Evolutionary conservation across 2,113 vertebrate species (phyloP).

Genomic region (Spizaetus ornatus): DNA sequence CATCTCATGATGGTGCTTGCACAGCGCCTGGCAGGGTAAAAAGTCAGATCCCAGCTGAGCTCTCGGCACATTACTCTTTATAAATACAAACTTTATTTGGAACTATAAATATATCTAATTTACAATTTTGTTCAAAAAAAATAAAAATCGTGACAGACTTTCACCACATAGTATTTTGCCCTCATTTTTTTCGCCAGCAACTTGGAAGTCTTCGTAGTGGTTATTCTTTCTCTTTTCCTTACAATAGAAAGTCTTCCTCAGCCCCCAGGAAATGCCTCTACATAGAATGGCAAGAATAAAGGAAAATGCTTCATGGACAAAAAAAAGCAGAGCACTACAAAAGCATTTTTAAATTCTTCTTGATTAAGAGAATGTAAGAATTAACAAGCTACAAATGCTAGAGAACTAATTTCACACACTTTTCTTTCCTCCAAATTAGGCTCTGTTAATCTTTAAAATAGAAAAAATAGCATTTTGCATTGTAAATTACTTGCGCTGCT

Average conservation of each 20-base stretch:
- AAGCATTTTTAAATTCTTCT: neutral
- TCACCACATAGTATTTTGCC: neutral
- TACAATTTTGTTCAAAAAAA: neutral
- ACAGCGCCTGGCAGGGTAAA: neutral
- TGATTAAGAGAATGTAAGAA: neutral
- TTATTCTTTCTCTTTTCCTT: neutral
- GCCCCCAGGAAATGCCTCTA: neutral
- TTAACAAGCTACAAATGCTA: neutral
- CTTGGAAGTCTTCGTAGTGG: neutral
- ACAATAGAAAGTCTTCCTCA: neutral
- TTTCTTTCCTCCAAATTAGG: neutral
- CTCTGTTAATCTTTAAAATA: neutral
- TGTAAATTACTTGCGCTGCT: conserved; percentile 9
- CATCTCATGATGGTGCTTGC: neutral
- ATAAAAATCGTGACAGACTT: neutral
- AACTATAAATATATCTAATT: neutral
- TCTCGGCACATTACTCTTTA: fast-evolving
- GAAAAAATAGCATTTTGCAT: neutral
- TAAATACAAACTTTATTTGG: neutral
- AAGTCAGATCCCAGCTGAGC: neutral
- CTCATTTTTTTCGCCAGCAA: neutral
- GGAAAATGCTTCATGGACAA: conserved; percentile 1
- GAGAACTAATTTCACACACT: conserved; percentile 1
- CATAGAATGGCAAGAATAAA: neutral
- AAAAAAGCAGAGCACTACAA: neutral